A percentile compares a stretch with the other conserved stretches of the same genome.
Conservation (phyloP, 2,113 vertebrate species). For the Anolis sagrei region DNA sequence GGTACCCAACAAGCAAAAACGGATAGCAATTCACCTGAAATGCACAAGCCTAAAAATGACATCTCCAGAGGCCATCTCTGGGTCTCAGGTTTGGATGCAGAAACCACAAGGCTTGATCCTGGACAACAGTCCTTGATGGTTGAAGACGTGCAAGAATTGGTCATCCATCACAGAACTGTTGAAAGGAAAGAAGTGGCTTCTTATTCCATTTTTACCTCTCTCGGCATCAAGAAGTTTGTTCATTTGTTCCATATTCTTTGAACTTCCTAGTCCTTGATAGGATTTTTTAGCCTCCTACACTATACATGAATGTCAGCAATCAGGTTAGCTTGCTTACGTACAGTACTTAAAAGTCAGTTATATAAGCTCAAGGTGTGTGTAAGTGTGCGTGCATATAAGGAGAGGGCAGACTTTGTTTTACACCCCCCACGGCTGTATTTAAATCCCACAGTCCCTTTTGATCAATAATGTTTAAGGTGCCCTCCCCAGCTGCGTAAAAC, state of each 20-base stretch:
- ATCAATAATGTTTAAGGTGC: background rate
- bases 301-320: background rate
- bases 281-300: slow-evolving; percentile 7
- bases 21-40: too few species aligned
- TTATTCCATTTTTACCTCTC: background rate
- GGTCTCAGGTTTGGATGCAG: too few species aligned
- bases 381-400: background rate
- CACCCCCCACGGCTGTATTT: background rate
- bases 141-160: background rate
- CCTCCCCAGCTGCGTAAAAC: background rate
- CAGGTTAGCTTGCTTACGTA: slow-evolving; percentile 1
- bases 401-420: background rate
- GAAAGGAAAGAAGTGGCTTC: background rate
- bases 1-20: too few species aligned
- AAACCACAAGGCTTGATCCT: too few species aligned
- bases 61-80: too few species aligned
- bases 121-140: too few species aligned
- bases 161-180: background rate
- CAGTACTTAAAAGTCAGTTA: slow-evolving; percentile 18
- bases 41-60: too few species aligned
- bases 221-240: background rate
- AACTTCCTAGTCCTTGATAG: background rate
- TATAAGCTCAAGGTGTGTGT: background rate
- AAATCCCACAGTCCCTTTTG: slow-evolving; percentile 15
- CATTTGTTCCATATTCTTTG: slow-evolving; percentile 27